These are phyloP conservation scores for Tautogolabrus adspersus DNA, from an alignment of 2,113 vertebrate species.

Conservation along the genomic window DNA sequence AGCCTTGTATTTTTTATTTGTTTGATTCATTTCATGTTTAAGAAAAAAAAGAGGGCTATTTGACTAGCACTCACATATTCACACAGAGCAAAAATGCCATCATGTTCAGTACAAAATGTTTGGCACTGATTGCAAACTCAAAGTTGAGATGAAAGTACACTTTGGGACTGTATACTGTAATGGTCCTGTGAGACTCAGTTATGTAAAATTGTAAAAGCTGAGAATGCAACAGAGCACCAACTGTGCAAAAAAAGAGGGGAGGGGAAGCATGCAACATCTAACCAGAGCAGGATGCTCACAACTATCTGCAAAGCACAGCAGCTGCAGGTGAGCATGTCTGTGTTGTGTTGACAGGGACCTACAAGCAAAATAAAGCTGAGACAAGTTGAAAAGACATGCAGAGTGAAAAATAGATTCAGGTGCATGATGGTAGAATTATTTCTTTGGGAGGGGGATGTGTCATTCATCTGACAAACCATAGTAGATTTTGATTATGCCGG, in stretches of 20 bases:
- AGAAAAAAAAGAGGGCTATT: conserved; percentile 8
- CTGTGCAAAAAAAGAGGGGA: not conserved
- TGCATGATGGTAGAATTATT: too few species aligned
- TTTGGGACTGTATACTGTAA: conserved; percentile 16
- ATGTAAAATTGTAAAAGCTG: conserved; percentile 10
- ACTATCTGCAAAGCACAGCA: conserved; percentile 3
- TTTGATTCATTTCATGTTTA: not conserved
- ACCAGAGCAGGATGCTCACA: conserved; percentile 12
- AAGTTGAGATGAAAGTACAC: conserved; percentile 10
- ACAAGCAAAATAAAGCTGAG: conserved; percentile 4
- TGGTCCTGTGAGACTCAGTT: conserved; percentile 25
- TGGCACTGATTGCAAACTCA: conserved; percentile 7
- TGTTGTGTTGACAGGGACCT: conserved; percentile 5
- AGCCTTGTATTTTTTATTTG: too few species aligned
- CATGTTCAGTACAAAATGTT: conserved; percentile 1
- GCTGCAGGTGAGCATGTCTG: conserved; percentile 1
- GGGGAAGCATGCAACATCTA: conserved; percentile 5
- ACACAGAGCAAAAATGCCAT: not conserved
- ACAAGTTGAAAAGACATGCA: not conserved
- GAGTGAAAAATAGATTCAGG: too few species aligned
- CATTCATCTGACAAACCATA: too few species aligned
- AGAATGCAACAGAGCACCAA: not conserved
- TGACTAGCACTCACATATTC: not conserved
- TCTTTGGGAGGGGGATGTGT: too few species aligned
- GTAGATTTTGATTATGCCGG: too few species aligned